Evolutionary conservation across 2,113 vertebrate genomes (phyloP).

Genomic region (Dasyprocta punctata): DNA sequence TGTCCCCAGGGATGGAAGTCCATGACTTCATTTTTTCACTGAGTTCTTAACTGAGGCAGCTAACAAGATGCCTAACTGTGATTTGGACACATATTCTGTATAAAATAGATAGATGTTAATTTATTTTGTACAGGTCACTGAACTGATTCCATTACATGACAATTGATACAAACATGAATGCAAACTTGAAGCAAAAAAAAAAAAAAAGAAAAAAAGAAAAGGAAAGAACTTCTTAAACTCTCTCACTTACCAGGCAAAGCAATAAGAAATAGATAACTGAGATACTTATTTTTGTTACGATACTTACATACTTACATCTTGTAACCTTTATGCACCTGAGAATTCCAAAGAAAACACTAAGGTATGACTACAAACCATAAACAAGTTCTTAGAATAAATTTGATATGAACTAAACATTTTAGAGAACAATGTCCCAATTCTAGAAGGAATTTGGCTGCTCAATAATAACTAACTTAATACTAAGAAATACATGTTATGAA

Average conservation of each 20-base stretch:
- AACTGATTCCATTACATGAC: slow-evolving; percentile 54
- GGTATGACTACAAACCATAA: not conserved
- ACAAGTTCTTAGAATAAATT: slow-evolving; percentile 7
- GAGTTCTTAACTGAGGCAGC: slow-evolving; percentile 42
- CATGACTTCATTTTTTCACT: not conserved
- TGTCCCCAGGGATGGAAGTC: not conserved
- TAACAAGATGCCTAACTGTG: slow-evolving; percentile 66
- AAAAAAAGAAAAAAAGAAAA: not conserved
- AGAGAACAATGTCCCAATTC: not conserved
- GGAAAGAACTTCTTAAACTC: not conserved
- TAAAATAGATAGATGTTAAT: slow-evolving; percentile 56
- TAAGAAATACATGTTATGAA: slow-evolving; percentile 11
- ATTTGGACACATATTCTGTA: slow-evolving; percentile 45
- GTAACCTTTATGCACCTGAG: not conserved
- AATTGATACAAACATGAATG: slow-evolving; percentile 39
- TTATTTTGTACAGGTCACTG: slow-evolving; percentile 66
- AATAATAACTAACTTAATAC: slow-evolving; percentile 3
- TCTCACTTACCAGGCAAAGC: not conserved
- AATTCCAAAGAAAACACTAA: slow-evolving; percentile 27
- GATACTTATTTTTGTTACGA: not conserved
- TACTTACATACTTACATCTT: not conserved
- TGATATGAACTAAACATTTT: not conserved
- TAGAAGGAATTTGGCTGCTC: slow-evolving; percentile 7
- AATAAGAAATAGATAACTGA: slow-evolving; percentile 1
- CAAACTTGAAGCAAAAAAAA: not conserved